Evolutionary conservation across 2,888 invertebrate species (phyloP), one percentile per base, ranked within the genome.

Genomic region (Drosophila testacea): DNA sequence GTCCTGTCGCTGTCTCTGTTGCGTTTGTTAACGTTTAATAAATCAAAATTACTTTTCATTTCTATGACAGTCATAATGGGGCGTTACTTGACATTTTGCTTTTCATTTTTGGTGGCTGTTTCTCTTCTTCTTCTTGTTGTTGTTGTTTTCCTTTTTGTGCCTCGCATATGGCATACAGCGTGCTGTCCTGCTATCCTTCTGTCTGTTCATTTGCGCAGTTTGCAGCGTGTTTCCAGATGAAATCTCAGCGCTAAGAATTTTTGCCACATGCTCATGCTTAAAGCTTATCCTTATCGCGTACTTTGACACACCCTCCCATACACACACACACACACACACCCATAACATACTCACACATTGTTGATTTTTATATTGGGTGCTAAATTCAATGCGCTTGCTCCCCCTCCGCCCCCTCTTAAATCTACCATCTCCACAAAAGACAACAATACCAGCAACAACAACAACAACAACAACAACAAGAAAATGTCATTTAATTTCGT

Each of bases 21-120:
- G 66, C 55, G 72, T 79, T 77, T 72, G 70, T 67, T 73, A 81
- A 75, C 81, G 79, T 86, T 89, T 81, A 89, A 89, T 90, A 90
- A 91, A 91, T 90, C 90, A 90, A 89, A 90, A 90, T 89, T 88
- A 88, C 81, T 85, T 88, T 84, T 82, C 81, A 84, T 87, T 90
- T 83, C 79, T 77, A 79, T 83, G 89, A 84, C 86, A 89, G 70
- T 77, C 77, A 73, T 81, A 80, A 83, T 81, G 80, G 79, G 84
- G 83, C 82, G 77, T 89, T 89, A 77, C 83, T 83, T 84, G 81
- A 82, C 88, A 84, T 87, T 83, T 74, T 61, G 72, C 72, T 81
- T 85, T 85, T 75, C 83, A 81, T 68, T 71, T 68, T 55, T 30
- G 34, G 30, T 13, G 39, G 16, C 30, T 47, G 11, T 30, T 27